These are phyloP conservation scores for Glaucopsyche alexis DNA, from an alignment of 2,888 invertebrate species.

Conservation along the genomic window DNA sequence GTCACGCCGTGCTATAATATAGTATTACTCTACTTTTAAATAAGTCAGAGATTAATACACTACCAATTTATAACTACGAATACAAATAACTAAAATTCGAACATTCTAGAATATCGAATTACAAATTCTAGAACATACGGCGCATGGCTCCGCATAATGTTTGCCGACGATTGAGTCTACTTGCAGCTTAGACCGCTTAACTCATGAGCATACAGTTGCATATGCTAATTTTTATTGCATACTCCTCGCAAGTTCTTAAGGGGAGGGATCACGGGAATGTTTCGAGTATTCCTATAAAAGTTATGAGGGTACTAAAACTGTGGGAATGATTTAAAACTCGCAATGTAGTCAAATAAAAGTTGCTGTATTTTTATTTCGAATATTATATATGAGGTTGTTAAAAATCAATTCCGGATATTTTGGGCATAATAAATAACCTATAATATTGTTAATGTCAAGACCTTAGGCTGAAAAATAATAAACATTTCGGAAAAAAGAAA, in stretches of 20 bases:
- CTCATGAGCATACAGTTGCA: slow-evolving; percentile 18
- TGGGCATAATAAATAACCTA: too few relatives aligned
- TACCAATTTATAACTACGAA: neutral
- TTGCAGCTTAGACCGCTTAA: slow-evolving; percentile 26
- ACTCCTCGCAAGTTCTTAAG: slow-evolving; percentile 16
- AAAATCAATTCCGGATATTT: too few relatives aligned
- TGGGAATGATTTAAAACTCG: neutral
- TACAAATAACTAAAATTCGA: neutral
- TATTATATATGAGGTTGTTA: neutral
- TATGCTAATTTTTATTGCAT: slow-evolving; percentile 29
- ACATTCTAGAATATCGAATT: slow-evolving; percentile 27
- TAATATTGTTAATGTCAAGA: too few relatives aligned
- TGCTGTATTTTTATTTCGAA: neutral
- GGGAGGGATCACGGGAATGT: slow-evolving; percentile 13
- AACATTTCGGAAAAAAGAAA: too few relatives aligned
- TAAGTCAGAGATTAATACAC: neutral
- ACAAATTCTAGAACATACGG: slow-evolving; percentile 31
- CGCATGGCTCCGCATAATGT: slow-evolving; percentile 42
- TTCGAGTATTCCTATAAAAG: slow-evolving; percentile 10
- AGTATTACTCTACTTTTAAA: neutral
- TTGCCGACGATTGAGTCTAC: slow-evolving; percentile 35
- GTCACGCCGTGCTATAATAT: too few relatives aligned
- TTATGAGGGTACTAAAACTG: neutral
- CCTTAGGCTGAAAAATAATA: too few relatives aligned
- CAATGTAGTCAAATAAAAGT: neutral